Conservation (phyloP, 2,113 vertebrate genomes). For the Psephotus haematonotus region DNA sequence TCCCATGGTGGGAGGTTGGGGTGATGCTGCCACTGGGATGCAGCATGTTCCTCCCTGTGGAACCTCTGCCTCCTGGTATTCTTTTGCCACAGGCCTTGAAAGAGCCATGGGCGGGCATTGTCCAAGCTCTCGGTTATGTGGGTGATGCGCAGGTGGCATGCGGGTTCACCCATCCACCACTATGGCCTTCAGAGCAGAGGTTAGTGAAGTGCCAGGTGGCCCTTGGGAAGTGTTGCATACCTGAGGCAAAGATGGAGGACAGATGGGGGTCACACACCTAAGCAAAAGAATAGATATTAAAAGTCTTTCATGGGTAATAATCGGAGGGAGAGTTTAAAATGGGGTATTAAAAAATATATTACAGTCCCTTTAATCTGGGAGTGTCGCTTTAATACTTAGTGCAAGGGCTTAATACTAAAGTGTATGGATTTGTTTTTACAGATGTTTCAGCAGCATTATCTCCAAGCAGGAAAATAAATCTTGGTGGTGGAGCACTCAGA, state of each 20-base stretch:
- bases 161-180: fast-evolving
- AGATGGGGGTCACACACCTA: not conserved
- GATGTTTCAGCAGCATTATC: not conserved
- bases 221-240: not conserved
- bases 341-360: not conserved
- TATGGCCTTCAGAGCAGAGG: not conserved
- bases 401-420: not conserved
- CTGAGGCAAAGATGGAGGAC: not conserved
- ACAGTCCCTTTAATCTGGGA: not conserved
- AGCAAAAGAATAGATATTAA: not conserved
- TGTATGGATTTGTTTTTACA: not conserved
- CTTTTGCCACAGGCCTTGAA: fast-evolving
- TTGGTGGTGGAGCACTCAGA: not conserved
- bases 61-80: fast-evolving
- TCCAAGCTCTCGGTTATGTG: fast-evolving
- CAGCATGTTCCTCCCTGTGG: not conserved
- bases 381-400: not conserved
- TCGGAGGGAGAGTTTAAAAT: not conserved
- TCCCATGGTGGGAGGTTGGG: not conserved
- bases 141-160: fast-evolving
- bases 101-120: fast-evolving
- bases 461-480: not conserved
- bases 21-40: fast-evolving
- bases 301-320: not conserved
- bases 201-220: not conserved